Conservation (phyloP, 2,888 invertebrate species). For the Hyposoter didymator region DNA sequence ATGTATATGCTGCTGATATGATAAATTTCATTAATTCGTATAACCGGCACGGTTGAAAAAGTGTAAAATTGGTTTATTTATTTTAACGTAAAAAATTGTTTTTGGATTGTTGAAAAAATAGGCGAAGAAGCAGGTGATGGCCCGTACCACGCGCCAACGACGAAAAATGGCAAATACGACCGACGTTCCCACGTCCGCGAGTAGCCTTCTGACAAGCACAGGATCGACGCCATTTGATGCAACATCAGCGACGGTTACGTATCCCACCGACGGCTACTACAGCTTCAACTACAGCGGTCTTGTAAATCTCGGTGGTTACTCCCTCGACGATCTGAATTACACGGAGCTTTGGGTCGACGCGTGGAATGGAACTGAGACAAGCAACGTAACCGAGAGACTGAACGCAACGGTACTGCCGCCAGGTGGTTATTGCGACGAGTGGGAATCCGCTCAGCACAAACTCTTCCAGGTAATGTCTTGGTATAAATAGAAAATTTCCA, state of each 20-base stretch:
- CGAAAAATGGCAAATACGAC: slow-evolving; percentile 86
- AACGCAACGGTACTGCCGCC: slow-evolving; percentile 82
- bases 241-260: slow-evolving; percentile 77
- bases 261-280: slow-evolving; percentile 77
- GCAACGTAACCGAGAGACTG: slow-evolving; percentile 84
- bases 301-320: slow-evolving; percentile 79
- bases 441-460: slow-evolving; percentile 92
- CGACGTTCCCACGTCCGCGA: slow-evolving; percentile 83
- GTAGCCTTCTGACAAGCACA: slow-evolving; percentile 83
- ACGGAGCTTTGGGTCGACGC: slow-evolving; percentile 85
- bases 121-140: slow-evolving; percentile 87
- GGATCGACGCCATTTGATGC: slow-evolving; percentile 84
- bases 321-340: slow-evolving; percentile 84
- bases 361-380: slow-evolving; percentile 86
- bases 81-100: background rate
- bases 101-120: slow-evolving; percentile 72
- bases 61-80: background rate
- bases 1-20: background rate
- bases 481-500: background rate
- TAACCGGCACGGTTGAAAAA: background rate
- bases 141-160: slow-evolving; percentile 87
- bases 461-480: slow-evolving; percentile 87
- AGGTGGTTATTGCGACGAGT: slow-evolving; percentile 88
- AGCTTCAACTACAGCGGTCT: slow-evolving; percentile 80
- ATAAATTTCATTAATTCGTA: background rate